These are phyloP conservation scores for Phymastichus coffea DNA, from an alignment of 1,140 invertebrate genomes.

Conservation along the genomic window DNA sequence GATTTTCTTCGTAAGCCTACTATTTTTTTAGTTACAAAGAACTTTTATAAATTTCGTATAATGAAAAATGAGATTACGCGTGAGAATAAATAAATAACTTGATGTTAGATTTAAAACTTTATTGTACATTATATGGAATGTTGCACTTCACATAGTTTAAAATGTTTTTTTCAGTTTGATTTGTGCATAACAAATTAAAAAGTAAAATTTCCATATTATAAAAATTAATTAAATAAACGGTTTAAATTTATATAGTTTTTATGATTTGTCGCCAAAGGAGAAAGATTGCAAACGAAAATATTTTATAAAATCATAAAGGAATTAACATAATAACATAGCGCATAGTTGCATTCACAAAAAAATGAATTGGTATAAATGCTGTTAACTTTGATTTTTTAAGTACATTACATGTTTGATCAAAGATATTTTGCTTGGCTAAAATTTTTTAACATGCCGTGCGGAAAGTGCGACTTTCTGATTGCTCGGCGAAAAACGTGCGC, in stretches of 20 bases:
- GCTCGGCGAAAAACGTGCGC: no score
- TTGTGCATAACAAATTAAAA: neutral
- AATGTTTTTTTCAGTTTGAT: neutral
- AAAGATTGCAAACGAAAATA: conserved; percentile 11
- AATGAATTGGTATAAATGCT: conserved; percentile 16
- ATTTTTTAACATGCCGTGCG: no score
- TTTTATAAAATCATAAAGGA: conserved; percentile 22
- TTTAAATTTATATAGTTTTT: conserved; percentile 13
- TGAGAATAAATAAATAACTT: no score
- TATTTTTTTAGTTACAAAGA: no score
- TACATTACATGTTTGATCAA: conserved; percentile 11
- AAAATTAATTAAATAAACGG: conserved; percentile 5
- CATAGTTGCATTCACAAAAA: conserved; percentile 20
- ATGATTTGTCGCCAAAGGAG: neutral
- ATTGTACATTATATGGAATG: conserved; percentile 17
- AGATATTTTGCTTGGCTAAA: conserved; percentile 14
- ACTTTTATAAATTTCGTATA: no score
- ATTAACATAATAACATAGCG: conserved; percentile 13
- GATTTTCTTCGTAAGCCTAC: no score
- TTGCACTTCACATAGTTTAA: conserved; percentile 2
- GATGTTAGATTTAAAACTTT: conserved; percentile 6
- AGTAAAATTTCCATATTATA: neutral
- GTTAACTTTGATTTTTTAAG: conserved; percentile 12
- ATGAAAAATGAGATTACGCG: no score
- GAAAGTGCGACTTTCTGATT: no score